Base-by-base conservation (phyloP, 2,797 vertebrate genomes). In the Parotocinclus haroldoi region DNA sequence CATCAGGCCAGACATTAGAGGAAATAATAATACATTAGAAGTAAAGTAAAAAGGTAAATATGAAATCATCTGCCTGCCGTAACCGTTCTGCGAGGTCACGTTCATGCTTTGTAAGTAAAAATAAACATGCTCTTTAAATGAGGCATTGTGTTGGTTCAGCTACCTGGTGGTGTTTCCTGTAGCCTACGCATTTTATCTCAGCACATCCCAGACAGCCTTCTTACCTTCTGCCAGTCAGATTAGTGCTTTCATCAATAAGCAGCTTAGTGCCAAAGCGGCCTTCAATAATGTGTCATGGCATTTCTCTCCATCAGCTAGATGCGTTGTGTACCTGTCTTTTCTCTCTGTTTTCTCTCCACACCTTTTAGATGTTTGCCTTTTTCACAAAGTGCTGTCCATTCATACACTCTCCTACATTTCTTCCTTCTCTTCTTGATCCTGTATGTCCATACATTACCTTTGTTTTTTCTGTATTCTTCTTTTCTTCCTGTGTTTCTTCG, bases 171-270 rank as follows among this genome's bases (percentile, higher is more conserved):
- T 82, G 78, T 86, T 87, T 84, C 86, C 81, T 88, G 88, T 84
- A 85, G 87, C 87, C 80, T 72, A 84, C 83, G 89, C 89, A 89
- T 85, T 86, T 89, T 89, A 89, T 90, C 87, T 74, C 82, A 80
- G 83, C 82, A 27, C 2, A 27, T 27, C 27, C 27, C 27, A 27
- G 27, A 84, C 83, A 86, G 76, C 84, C 83, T 88, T 83, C 83
- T 88, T 90, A 90, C 89, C 86, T 89, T 90, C 89, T 86, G 83
- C 85, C 85, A 86, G 85, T 83, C 87, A 90, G 89, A 91, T 91
- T 90, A 91, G 85, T 86, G 88, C 88, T 89, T 91, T 90, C 90
- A 91, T 91, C 89, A 89, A 89, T 91, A 91, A 91, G 87, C 87
- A 88, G 89, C 89, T 91, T 91, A 91, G 83, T 82, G 82, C 84